Base-by-base conservation (phyloP, 2,888 invertebrate species). In the Acleris sparsana region DNA sequence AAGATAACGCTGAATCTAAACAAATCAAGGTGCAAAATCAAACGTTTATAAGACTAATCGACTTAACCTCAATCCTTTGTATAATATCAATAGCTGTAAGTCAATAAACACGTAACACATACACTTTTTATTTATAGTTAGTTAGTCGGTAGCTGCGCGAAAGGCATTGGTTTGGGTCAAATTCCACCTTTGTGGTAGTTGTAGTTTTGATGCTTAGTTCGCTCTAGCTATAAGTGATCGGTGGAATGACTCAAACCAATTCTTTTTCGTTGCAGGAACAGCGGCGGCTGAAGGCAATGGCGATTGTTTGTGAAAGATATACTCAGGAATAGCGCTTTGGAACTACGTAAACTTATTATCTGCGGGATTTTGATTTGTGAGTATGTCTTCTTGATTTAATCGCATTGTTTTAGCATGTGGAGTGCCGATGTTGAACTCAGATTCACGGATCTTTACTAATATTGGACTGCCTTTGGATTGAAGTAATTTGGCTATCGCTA, bases 121-220 rank as follows among this genome's bases (percentile, higher is more conserved):
- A 25, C 17, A 22, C 5, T 46, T 17, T 39, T n/a, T 53, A n/a
- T 49, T 49, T 62, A n/a, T 18, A 46, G 1, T 29, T 59, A 59
- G 48, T 59, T 46, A n/a, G 7, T 57, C n/a, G 18, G n/a, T 48
- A 33, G 48, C 25, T 62, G 76, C 75, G 75, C 71, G 72, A 63
- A 78, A 85, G 81, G 78, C 75, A 80, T 86, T 85, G 86, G 81
- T 87, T 87, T 89, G 89, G 87, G 88, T 89, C 87, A 83, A 82
- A 77, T 83, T 89, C 88, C 89, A 88, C 87, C 83, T 75, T 67
- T 70, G 60, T 71, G 68, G 16, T 55, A 71, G 63, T 67, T 69
- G 39, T 39, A 68, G 72, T 71, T 61, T 59, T 72, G 67, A 57
- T 67, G 68, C 70, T 71, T 79, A 74, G 73, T 70, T 67, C 69